A percentile compares a stretch with the other conserved stretches of the same genome.
These are phyloP conservation scores for Euzetes globulus DNA, from an alignment of 2,888 invertebrate species.

Conservation along the genomic window DNA sequence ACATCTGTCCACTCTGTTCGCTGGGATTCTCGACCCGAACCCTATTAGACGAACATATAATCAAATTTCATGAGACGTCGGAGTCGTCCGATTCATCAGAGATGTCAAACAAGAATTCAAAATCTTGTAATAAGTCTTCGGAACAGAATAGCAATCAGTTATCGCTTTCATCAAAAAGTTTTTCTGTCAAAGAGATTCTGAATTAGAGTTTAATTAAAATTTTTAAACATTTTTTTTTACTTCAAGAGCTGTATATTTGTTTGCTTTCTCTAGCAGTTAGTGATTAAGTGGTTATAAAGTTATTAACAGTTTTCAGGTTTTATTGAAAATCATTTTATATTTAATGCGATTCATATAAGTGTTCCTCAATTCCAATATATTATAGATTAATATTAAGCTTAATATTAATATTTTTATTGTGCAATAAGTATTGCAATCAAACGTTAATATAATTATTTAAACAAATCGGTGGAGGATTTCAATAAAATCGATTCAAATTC, in stretches of 20 bases:
- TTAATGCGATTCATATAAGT: constrained; percentile 4
- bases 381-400: not conserved
- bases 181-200: constrained; percentile 3
- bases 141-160: not conserved
- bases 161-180: constrained; percentile 14
- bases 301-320: not conserved
- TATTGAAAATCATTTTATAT: not conserved
- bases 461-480: constrained; percentile 4
- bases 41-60: constrained; percentile 39
- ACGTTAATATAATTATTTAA: constrained; percentile 10
- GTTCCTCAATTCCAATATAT: not conserved
- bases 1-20: constrained; percentile 42
- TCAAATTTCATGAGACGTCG: constrained; percentile 37
- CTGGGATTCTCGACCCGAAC: constrained; percentile 40
- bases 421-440: constrained; percentile 18
- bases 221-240: not conserved
- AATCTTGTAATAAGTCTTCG: too few species aligned
- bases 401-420: constrained; percentile 17
- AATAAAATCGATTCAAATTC: not conserved
- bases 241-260: constrained; percentile 6
- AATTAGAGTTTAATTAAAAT: not conserved
- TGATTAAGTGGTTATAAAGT: too few species aligned
- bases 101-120: not conserved
- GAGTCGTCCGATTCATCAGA: not conserved
- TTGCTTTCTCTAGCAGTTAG: not conserved